These are phyloP conservation scores for Thamnaconus septentrionalis DNA, from an alignment of 2,113 vertebrate species.

Conservation along the genomic window DNA sequence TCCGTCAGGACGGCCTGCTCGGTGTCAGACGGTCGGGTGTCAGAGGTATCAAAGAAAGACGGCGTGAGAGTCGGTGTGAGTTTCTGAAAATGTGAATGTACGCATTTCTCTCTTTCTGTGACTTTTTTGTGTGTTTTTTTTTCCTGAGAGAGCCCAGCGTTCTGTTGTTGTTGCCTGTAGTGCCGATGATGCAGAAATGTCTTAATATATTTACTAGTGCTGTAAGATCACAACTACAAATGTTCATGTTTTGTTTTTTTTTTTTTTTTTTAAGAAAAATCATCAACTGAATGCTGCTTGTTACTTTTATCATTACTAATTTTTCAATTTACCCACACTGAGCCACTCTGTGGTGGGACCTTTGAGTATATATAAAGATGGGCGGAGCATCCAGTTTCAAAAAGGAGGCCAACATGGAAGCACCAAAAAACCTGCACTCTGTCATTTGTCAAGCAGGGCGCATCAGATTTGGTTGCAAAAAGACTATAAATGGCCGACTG, in stretches of 20 bases:
- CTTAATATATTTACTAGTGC: conserved; percentile 71
- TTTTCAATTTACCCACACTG: conserved; percentile 23
- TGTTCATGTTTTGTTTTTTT: conserved; percentile 23
- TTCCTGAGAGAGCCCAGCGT: conserved; percentile 14
- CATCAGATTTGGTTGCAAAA: too few species aligned
- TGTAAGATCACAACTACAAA: conserved; percentile 48
- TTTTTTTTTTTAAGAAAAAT: conserved; percentile 3
- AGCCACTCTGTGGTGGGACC: conserved; percentile 16
- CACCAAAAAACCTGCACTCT: too few species aligned
- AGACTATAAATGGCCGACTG: too few species aligned
- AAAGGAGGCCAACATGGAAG: too few species aligned
- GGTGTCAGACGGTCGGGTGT: too few species aligned
- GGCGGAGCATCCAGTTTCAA: too few species aligned
- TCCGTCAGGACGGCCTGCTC: too few species aligned
- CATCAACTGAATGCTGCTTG: conserved; percentile 59
- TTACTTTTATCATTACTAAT: conserved; percentile 25
- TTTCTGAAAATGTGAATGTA: conserved; percentile 51
- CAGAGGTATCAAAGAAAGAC: conserved; percentile 6
- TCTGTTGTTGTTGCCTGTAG: conserved; percentile 27
- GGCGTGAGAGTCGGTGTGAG: conserved; percentile 26
- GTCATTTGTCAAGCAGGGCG: too few species aligned
- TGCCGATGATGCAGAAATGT: conserved; percentile 64
- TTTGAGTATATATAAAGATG: too few species aligned
- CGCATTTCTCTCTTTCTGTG: conserved; percentile 39
- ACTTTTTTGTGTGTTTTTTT: background rate